Conservation (phyloP, 2,797 vertebrate genomes). For the Vireo griseus region DNA sequence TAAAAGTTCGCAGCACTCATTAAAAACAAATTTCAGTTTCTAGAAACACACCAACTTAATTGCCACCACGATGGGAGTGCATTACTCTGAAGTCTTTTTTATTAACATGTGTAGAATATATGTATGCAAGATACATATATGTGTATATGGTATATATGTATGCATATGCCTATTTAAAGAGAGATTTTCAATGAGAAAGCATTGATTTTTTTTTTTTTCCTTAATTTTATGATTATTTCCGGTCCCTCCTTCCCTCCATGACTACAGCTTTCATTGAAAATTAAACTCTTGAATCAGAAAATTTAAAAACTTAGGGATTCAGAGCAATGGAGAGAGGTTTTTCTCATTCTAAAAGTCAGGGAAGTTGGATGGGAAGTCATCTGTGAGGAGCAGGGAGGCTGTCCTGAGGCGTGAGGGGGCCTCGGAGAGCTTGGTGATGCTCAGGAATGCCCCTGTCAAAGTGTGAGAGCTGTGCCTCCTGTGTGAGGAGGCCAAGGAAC, state of each 20-base stretch:
- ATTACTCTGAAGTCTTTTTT: background rate
- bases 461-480: no score
- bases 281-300: background rate
- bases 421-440: background rate
- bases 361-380: background rate
- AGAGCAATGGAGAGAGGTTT: background rate
- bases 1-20: background rate
- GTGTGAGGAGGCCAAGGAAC: background rate
- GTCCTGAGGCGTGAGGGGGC: background rate
- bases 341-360: background rate
- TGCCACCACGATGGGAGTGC: background rate
- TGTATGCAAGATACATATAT: background rate
- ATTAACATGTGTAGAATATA: background rate
- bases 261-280: background rate
- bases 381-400: background rate
- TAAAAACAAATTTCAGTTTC: background rate
- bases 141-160: background rate
- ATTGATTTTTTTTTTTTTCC: background rate
- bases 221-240: background rate
- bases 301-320: background rate
- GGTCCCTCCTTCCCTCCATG: rapidly evolving
- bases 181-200: background rate
- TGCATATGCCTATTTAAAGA: background rate
- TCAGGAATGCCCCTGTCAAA: background rate
- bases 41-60: background rate